These are phyloP conservation scores for Acanthochromis polyacanthus DNA, from an alignment of 2,113 vertebrate genomes.

Conservation along the genomic window DNA sequence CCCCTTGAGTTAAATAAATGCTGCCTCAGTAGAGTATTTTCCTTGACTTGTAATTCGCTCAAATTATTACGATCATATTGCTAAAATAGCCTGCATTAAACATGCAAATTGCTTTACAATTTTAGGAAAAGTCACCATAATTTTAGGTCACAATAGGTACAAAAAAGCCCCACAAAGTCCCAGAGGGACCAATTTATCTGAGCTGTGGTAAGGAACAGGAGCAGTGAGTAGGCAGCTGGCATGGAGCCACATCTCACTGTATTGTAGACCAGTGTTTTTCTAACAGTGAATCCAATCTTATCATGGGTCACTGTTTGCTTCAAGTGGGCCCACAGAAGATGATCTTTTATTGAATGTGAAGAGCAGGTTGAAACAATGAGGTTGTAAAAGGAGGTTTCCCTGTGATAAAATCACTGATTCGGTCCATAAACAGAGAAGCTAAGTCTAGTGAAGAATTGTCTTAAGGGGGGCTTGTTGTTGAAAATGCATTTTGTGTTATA, in stretches of 20 bases:
- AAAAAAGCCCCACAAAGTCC: slow-evolving; percentile 58
- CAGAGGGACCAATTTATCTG: slow-evolving; percentile 70
- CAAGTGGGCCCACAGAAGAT: slow-evolving; percentile 40
- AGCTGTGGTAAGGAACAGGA: slow-evolving; percentile 56
- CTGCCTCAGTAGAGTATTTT: background rate
- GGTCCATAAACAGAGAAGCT: slow-evolving; percentile 29
- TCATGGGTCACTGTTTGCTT: slow-evolving; percentile 58
- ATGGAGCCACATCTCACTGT: slow-evolving; percentile 52
- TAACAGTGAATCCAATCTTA: slow-evolving; percentile 46
- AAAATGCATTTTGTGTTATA: background rate
- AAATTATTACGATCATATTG: slow-evolving; percentile 46
- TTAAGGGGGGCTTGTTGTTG: slow-evolving; percentile 1
- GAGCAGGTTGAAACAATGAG: slow-evolving; percentile 44
- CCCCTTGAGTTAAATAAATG: slow-evolving; percentile 12
- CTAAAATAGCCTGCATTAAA: slow-evolving; percentile 48
- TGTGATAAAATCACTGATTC: slow-evolving; percentile 47
- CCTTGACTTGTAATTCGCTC: slow-evolving; percentile 43
- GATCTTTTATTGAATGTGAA: slow-evolving; percentile 54
- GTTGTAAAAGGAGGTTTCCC: slow-evolving; percentile 33
- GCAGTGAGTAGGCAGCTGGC: slow-evolving; percentile 60
- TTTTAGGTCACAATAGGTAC: slow-evolving; percentile 60
- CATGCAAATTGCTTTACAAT: slow-evolving; percentile 49
- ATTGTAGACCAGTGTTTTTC: slow-evolving; percentile 62
- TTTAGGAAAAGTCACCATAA: slow-evolving; percentile 36
- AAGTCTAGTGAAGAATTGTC: background rate